Evolutionary conservation across 2,888 invertebrate genomes (phyloP).

Genomic region (Hetaerina titia): DNA sequence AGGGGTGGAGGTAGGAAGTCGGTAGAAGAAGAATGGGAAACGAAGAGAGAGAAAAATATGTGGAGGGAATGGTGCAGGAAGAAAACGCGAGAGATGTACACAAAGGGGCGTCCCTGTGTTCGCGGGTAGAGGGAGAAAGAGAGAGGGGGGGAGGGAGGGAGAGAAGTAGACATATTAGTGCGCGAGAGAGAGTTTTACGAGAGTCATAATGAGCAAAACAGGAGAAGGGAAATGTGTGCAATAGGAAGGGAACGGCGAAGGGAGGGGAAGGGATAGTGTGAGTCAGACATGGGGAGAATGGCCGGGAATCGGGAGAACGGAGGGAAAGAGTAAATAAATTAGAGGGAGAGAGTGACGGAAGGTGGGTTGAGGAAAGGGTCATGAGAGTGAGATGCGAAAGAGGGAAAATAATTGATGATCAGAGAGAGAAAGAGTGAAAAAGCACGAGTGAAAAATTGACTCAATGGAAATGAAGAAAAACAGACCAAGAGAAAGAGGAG

Average conservation of each 20-base stretch:
- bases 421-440: neutral
- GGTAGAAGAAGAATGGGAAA: neutral
- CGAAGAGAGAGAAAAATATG: neutral
- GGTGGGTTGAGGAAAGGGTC: neutral
- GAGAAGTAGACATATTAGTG: slow-evolving; percentile 16
- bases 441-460: neutral
- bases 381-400: neutral
- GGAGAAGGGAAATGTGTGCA: neutral
- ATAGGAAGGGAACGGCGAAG: neutral
- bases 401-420: slow-evolving; percentile 28
- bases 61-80: neutral
- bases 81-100: neutral
- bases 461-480: neutral
- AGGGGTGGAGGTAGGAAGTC: neutral
- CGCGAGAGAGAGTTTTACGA: slow-evolving; percentile 12
- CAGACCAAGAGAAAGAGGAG: neutral
- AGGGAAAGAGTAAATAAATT: neutral
- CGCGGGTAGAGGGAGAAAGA: neutral
- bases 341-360: neutral
- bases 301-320: neutral
- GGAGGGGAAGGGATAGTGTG: neutral
- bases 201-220: slow-evolving; percentile 29
- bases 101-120: neutral
- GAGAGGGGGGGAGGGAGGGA: neutral
- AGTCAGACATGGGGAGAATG: neutral